Evolutionary conservation across 2,113 vertebrate species (phyloP), one percentile per base, ranked within the genome.

Genomic region (Microtus montanus): DNA sequence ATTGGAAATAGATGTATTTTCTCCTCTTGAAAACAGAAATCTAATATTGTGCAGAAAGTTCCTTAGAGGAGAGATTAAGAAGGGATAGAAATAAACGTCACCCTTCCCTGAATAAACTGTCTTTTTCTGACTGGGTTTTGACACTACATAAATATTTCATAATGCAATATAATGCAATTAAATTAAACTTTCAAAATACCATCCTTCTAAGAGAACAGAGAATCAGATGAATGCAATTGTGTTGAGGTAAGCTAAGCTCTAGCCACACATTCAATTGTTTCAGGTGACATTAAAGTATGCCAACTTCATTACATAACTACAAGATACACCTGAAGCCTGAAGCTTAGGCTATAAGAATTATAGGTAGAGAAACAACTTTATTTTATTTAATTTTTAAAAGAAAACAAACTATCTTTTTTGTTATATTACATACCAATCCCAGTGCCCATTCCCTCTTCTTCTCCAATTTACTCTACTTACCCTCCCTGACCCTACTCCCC

Each of bases 71-170:
- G 22, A 58, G 26, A 38, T 33, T 17, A 33, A 38, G 33, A 68
- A 47, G 5, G 12, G 0, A 82, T 19, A 73, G 38, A 26, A 84
- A 84, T 63, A 83, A n/a, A 92, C 73, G 3, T 63, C 41, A 79
- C 11, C 64, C 1, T 78, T 66, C 3, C 5, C 15, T 33, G 12
- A 75, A 33, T 87, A 41, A 30, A 86, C 13, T 49, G 52, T 38
- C 33, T 84, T 82, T 44, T 49, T 64, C 17, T 85, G n/a, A 68
- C 87, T 94, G 83, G 30, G 87, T 74, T 91, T 78, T 89, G 70
- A 19, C 5, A 64, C 2, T 73, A 5, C 52, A 35, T 47, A 75
- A 83, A 52, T 79, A 89, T 79, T 94, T 93, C 85, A 52, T n/a
- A 54, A 30, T 35, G 47, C 26, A 58, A 47, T 88, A 52, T n/a